Conservation (phyloP, 2,888 invertebrate genomes). For the Doris montereyensis region DNA sequence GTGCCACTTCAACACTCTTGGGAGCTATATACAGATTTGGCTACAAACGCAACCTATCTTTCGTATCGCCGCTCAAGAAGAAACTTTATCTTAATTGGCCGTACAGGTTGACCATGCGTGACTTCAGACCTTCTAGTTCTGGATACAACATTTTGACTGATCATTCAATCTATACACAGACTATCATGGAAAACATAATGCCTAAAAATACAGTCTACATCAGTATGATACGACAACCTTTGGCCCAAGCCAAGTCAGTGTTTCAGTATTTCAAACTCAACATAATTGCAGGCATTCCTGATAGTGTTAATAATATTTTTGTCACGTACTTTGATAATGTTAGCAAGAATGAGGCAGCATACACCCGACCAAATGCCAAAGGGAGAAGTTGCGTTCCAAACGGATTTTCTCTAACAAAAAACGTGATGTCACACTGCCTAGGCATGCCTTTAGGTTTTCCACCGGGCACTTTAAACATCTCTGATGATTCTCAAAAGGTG, state of each 20-base stretch:
- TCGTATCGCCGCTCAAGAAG: constrained; percentile 61
- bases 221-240: constrained; percentile 68
- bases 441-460: constrained; percentile 69
- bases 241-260: constrained; percentile 63
- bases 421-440: constrained; percentile 67
- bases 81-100: constrained; percentile 70
- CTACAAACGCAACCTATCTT: constrained; percentile 58
- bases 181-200: constrained; percentile 61
- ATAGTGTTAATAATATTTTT: constrained; percentile 46
- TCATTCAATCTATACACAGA: constrained; percentile 66
- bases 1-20: constrained; percentile 68
- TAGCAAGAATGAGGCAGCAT: constrained; percentile 61
- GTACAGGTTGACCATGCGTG: constrained; percentile 54
- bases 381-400: constrained; percentile 65
- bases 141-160: constrained; percentile 66
- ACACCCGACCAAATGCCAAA: constrained; percentile 49
- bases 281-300: constrained; percentile 52
- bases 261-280: constrained; percentile 66
- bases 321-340: constrained; percentile 60
- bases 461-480: constrained; percentile 50
- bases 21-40: constrained; percentile 66
- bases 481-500: constrained; percentile 46
- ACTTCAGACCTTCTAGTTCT: constrained; percentile 57
- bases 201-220: constrained; percentile 59
- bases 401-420: constrained; percentile 64